Evolutionary conservation across 2,888 invertebrate genomes (phyloP).

Genomic region (Zaprionus bogoriensis): DNA sequence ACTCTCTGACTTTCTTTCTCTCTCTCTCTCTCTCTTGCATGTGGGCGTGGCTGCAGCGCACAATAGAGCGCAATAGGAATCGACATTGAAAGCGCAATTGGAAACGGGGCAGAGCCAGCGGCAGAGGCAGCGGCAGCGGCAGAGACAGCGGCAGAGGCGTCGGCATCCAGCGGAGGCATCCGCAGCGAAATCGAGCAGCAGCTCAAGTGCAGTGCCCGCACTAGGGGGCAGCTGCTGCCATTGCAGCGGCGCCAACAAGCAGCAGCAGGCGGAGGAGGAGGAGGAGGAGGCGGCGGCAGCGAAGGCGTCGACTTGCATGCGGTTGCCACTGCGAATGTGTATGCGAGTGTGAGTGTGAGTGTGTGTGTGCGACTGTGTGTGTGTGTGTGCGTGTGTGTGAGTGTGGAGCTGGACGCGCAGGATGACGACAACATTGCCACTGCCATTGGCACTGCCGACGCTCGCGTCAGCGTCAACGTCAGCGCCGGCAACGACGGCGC

Average conservation of each 20-base stretch:
- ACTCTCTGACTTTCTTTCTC: not conserved
- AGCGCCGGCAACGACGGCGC: constrained; percentile 22
- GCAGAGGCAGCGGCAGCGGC: too few species aligned
- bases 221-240: not conserved
- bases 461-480: constrained; percentile 5
- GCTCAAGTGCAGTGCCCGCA: not conserved
- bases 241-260: not conserved
- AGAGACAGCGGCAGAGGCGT: too few species aligned
- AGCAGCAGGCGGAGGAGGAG: too few species aligned
- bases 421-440: constrained; percentile 32
- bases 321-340: not conserved
- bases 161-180: too few species aligned
- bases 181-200: constrained; percentile 35
- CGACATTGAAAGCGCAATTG: constrained; percentile 32
- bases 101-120: too few species aligned
- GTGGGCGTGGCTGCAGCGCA: constrained; percentile 37
- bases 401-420: constrained; percentile 6
- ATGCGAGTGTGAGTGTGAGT: not conserved
- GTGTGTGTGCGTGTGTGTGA: not conserved
- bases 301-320: not conserved
- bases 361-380: not conserved
- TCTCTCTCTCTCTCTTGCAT: not conserved
- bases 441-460: constrained; percentile 20
- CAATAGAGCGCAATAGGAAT: constrained; percentile 37
- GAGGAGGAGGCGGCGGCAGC: constrained; percentile 6